Evolutionary conservation across 1,140 invertebrate genomes (phyloP), one percentile per base, ranked within the genome.

Genomic region (Littorina saxatilis): DNA sequence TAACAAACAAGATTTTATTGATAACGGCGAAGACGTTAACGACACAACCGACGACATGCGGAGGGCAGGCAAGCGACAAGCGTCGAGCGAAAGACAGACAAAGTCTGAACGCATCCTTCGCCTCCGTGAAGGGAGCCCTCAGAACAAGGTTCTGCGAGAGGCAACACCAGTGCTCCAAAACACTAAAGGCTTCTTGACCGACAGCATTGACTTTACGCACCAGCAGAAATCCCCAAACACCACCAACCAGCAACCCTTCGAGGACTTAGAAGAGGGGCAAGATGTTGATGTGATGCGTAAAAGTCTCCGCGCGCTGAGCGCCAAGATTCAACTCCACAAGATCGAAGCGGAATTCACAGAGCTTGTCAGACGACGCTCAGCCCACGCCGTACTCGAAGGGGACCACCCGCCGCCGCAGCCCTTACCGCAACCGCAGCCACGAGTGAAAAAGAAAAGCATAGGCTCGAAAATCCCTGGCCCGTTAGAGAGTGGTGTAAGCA

Each of bases 321-420:
- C 76, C 76, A 78, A 78, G 76, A 63, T 78, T 27, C 76, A 78
- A 39, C 58, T 78, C 23, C 52, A 66, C n/a, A 39, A 39, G 39
- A 32, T 78, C 55, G 76, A 78, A 35, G 58, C 29, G 58, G 55
- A 66, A 23, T 23, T 39, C 20, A 39, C n/a, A 11, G 37, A 76
- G 9, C n/a, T n/a, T n/a, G n/a, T n/a, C 13, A n/a, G n/a, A 4
- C 27, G 29, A 0, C 35, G 32, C 13, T 39, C 66, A 2, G 66
- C 35, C 13, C 37, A 58, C 55, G n/a, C n/a, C n/a, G n/a, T n/a
- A n/a, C n/a, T n/a, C n/a, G n/a, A n/a, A n/a, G n/a, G n/a, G n/a
- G n/a, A n/a, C n/a, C n/a, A n/a, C n/a, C n/a, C n/a, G n/a, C n/a
- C n/a, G n/a, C n/a, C n/a, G n/a, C n/a, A n/a, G n/a, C n/a, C n/a